Evolutionary conservation across 2,888 invertebrate species (phyloP).

Genomic region (Amorpha juglandis): DNA sequence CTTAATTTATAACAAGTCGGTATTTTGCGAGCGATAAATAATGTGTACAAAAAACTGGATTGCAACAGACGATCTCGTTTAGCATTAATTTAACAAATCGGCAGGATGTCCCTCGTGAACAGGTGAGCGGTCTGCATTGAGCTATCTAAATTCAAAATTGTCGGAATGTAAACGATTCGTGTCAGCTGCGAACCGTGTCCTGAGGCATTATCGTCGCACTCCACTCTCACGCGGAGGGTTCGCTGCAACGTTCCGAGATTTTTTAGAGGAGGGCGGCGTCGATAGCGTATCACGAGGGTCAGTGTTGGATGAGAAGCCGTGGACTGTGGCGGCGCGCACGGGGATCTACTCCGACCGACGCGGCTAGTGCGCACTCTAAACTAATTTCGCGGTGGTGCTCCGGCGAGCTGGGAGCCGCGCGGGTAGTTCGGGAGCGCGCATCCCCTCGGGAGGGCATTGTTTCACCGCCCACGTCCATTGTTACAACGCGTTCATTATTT

Average conservation of each 20-base stretch:
- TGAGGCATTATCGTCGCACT: conserved; percentile 43
- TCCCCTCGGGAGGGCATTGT: conserved; percentile 58
- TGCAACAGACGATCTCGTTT: conserved; percentile 7
- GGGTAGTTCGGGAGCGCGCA: conserved; percentile 50
- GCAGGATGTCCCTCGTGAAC: conserved; percentile 1
- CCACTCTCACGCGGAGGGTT: conserved; percentile 40
- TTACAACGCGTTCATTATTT: conserved; percentile 56
- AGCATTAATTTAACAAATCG: conserved; percentile 5
- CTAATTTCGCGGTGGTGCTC: conserved; percentile 10
- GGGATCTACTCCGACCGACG: conserved; percentile 18
- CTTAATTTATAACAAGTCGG: no score
- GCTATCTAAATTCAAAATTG: conserved; percentile 17
- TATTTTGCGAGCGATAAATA: background rate
- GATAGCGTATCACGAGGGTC: conserved; percentile 55
- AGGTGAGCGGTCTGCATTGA: conserved; percentile 2
- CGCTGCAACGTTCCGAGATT: conserved; percentile 48
- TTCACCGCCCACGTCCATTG: conserved; percentile 58
- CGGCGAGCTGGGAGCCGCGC: conserved; percentile 32
- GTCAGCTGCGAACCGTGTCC: conserved; percentile 53
- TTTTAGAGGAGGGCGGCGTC: conserved; percentile 55
- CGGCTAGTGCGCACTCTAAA: conserved; percentile 39
- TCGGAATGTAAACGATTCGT: conserved; percentile 20
- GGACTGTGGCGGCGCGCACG: conserved; percentile 52
- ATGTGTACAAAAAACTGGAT: background rate
- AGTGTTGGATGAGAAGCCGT: conserved; percentile 61